phyloP scores from a whole-genome alignment of 2,797 vertebrate species.

The Rhabdomys pumilio region DNA sequence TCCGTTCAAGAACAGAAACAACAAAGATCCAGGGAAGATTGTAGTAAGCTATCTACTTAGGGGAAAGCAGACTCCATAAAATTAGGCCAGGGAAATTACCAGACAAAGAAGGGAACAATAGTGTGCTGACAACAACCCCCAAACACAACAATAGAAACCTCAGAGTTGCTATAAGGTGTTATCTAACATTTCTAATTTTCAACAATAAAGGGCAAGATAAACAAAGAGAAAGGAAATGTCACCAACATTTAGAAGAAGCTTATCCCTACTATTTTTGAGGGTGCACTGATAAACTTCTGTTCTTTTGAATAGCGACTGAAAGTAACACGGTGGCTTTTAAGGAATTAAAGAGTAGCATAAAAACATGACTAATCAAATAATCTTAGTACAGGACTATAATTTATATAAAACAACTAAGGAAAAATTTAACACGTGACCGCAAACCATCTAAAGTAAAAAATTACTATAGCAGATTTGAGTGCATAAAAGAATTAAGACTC shows the following conservation, averaged over 20 bases:
- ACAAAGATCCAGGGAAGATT: conserved; percentile 9
- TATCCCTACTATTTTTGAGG: neutral
- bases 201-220: conserved; percentile 31
- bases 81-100: conserved; percentile 51
- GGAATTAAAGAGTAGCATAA: neutral
- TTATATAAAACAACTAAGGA: conserved; percentile 20
- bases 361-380: neutral
- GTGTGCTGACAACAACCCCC: neutral
- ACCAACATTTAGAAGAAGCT: neutral
- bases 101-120: neutral
- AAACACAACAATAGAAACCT: neutral
- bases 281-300: neutral
- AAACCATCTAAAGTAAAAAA: neutral
- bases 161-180: neutral
- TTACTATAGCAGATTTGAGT: neutral
- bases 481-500: neutral
- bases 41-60: neutral
- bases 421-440: conserved; percentile 20
- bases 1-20: neutral
- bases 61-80: neutral
- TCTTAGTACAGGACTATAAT: neutral
- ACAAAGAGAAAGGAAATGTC: neutral
- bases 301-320: neutral
- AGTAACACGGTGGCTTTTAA: conserved; percentile 37
- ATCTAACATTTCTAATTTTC: conserved; percentile 16